phyloP scores from a whole-genome alignment of 1,140 invertebrate genomes.

The Formica selysi region DNA sequence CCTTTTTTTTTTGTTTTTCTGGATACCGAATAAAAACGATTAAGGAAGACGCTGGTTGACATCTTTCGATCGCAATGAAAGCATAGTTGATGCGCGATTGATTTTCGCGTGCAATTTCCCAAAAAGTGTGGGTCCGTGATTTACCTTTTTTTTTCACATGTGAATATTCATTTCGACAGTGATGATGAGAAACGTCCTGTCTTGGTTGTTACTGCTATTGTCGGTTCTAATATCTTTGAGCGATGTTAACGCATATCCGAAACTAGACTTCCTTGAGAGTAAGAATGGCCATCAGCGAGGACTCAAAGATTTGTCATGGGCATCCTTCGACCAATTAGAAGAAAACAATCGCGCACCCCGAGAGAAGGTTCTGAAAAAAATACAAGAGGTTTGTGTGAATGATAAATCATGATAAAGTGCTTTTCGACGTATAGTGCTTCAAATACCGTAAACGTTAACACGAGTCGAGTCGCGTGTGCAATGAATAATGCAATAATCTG shows the following conservation, averaged over 20 bases:
- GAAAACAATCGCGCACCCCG: slow-evolving; percentile 26
- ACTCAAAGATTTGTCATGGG: background rate
- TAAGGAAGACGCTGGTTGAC: background rate
- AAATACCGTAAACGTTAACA: background rate
- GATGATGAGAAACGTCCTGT: slow-evolving; percentile 40
- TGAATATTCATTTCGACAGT: background rate
- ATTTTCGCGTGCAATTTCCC: background rate
- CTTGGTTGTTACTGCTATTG: slow-evolving; percentile 23
- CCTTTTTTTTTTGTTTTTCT: background rate
- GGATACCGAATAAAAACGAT: slow-evolving; percentile 26
- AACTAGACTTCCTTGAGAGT: background rate
- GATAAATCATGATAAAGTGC: background rate
- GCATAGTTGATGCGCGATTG: slow-evolving; percentile 17
- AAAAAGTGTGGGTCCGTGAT: background rate
- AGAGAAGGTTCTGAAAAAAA: slow-evolving; percentile 58
- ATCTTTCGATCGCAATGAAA: background rate
- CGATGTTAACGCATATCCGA: slow-evolving; percentile 23
- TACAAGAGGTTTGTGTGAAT: slow-evolving; percentile 68
- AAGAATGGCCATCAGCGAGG: background rate
- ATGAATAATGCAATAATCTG: too few species aligned
- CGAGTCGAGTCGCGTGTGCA: background rate
- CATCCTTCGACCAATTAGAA: slow-evolving; percentile 16
- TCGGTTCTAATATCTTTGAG: background rate
- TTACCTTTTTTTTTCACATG: background rate
- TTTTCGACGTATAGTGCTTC: background rate